These are phyloP conservation scores for Drosophila pegasa DNA, from an alignment of 2,888 invertebrate species.

Conservation along the genomic window DNA sequence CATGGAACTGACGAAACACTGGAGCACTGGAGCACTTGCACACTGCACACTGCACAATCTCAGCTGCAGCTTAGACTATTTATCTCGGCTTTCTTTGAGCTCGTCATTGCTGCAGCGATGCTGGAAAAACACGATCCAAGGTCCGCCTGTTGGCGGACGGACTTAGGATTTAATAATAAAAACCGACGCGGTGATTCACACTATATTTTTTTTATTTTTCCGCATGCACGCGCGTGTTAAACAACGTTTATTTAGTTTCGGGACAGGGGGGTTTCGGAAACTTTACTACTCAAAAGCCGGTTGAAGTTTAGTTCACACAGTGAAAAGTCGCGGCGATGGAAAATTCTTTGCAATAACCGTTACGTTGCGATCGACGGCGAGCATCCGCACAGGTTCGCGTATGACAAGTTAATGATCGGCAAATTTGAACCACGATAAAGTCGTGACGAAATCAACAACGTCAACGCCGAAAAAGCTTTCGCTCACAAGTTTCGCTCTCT, in stretches of 20 bases:
- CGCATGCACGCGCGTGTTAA: not conserved
- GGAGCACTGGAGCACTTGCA: not conserved
- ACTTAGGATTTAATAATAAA: conserved; percentile 20
- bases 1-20: conserved; percentile 33
- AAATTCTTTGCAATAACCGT: conserved; percentile 51
- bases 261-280: conserved; percentile 1
- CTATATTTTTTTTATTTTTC: not conserved
- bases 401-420: conserved; percentile 63
- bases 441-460: conserved; percentile 60
- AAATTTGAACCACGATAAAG: conserved; percentile 41
- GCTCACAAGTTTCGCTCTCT: conserved; percentile 5
- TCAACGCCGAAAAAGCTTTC: conserved; percentile 55
- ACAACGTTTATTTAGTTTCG: conserved; percentile 6
- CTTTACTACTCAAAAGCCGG: not conserved
- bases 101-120: conserved; percentile 3
- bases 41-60: conserved; percentile 10
- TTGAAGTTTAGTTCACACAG: not conserved
- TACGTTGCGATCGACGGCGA: conserved; percentile 26
- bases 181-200: conserved; percentile 18
- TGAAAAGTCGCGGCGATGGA: conserved; percentile 22
- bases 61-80: conserved; percentile 15
- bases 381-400: conserved; percentile 59
- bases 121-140: conserved; percentile 21
- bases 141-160: conserved; percentile 18
- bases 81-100: conserved; percentile 11